These are phyloP conservation scores for Drosophila ohnishii DNA, from an alignment of 1,140 invertebrate genomes.

Conservation along the genomic window DNA sequence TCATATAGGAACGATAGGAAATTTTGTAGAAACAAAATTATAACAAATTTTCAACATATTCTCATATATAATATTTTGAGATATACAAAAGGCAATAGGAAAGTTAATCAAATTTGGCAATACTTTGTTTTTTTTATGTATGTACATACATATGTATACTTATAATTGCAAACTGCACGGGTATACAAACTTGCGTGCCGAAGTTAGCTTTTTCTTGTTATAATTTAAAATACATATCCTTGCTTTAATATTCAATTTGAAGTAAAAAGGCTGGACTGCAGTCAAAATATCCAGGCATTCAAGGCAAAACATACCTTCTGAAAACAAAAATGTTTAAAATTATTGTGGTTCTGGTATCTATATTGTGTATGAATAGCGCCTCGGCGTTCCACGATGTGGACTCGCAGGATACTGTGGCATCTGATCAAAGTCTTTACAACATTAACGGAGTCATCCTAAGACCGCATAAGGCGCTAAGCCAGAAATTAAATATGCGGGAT, in stretches of 20 bases:
- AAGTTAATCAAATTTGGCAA: too few species aligned
- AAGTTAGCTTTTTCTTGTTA: too few species aligned
- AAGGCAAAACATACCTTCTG: neutral
- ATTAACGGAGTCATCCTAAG: constrained; percentile 92
- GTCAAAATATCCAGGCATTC: neutral
- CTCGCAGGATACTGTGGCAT: neutral
- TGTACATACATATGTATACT: too few species aligned
- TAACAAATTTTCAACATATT: too few species aligned
- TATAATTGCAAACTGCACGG: too few species aligned
- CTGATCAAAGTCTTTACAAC: constrained; percentile 24
- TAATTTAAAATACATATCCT: too few species aligned
- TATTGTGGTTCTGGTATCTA: constrained; percentile 18
- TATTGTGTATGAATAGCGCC: neutral
- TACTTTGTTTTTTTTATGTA: too few species aligned
- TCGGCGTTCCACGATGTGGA: neutral
- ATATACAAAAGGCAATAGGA: too few species aligned
- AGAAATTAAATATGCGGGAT: constrained; percentile 87
- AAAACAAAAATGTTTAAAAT: constrained; percentile 43
- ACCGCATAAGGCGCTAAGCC: constrained; percentile 84
- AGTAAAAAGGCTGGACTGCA: neutral
- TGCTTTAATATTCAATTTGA: neutral
- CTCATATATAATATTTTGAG: too few species aligned
- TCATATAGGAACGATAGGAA: too few species aligned
- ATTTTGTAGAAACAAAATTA: too few species aligned
- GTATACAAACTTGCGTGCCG: too few species aligned